These are phyloP conservation scores for Esperia sulphurella DNA, from an alignment of 2,888 invertebrate species.

Conservation along the genomic window DNA sequence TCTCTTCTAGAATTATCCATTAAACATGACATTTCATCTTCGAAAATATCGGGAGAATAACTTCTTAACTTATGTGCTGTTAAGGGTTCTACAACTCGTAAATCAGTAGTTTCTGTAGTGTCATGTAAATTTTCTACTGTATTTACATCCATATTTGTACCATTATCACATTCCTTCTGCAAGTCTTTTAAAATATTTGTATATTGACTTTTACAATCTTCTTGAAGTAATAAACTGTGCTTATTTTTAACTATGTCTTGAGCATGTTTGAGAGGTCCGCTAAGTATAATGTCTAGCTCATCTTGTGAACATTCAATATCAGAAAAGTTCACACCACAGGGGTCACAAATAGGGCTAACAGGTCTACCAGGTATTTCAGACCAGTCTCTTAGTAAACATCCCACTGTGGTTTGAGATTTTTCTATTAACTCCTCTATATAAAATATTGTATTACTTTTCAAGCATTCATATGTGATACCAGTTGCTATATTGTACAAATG, in stretches of 20 bases:
- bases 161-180: neutral
- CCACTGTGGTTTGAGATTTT: slow-evolving; percentile 47
- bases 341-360: slow-evolving; percentile 60
- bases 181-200: neutral
- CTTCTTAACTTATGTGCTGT: slow-evolving; percentile 32
- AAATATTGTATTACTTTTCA: slow-evolving; percentile 51
- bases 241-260: slow-evolving; percentile 23
- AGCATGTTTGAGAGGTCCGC: slow-evolving; percentile 43
- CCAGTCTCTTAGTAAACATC: slow-evolving; percentile 81
- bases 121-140: slow-evolving; percentile 3
- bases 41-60: slow-evolving; percentile 70
- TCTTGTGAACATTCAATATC: slow-evolving; percentile 51
- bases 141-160: neutral
- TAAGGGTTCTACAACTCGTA: neutral
- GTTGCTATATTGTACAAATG: slow-evolving; percentile 43
- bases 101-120: slow-evolving; percentile 3
- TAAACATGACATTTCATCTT: slow-evolving; percentile 51
- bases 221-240: neutral
- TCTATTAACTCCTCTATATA: slow-evolving; percentile 70
- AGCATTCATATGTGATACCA: slow-evolving; percentile 37
- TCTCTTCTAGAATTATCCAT: slow-evolving; percentile 18
- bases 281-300: slow-evolving; percentile 56
- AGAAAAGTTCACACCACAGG: slow-evolving; percentile 38
- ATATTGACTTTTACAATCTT: neutral
- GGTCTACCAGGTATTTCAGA: slow-evolving; percentile 81